A percentile compares a stretch with the other conserved stretches of the same genome.
phyloP scores from a whole-genome alignment of 2,113 vertebrate species.

The Poecile atricapillus region DNA sequence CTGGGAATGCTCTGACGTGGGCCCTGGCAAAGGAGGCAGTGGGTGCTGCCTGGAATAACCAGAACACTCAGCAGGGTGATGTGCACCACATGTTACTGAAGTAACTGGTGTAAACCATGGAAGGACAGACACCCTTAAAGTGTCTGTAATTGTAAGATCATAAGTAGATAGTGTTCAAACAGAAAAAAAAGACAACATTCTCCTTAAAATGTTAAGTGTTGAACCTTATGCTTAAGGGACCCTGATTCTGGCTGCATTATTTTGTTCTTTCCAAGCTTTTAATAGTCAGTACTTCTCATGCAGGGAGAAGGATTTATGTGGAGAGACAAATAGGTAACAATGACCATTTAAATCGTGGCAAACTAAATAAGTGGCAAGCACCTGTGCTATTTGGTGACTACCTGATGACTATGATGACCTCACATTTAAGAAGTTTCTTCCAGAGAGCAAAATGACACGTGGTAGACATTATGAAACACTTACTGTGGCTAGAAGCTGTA shows the following conservation, averaged over 20 bases:
- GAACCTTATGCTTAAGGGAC: background rate
- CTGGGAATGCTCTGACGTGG: background rate
- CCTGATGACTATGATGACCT: background rate
- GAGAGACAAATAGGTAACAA: background rate
- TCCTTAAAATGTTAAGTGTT: background rate
- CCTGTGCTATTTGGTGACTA: background rate
- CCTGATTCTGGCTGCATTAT: background rate
- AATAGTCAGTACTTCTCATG: background rate
- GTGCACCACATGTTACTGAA: background rate
- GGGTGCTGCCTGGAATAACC: background rate
- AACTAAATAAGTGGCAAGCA: background rate
- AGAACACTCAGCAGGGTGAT: background rate
- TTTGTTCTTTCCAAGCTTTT: background rate
- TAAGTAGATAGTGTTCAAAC: background rate
- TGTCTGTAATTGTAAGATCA: background rate
- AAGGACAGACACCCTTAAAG: background rate
- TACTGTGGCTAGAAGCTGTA: background rate
- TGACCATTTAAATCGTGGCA: background rate
- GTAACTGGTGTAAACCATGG: background rate
- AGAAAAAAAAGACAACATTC: background rate
- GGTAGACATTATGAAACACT: constrained; percentile 35
- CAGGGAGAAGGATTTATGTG: background rate
- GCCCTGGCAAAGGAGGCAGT: background rate
- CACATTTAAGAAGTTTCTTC: background rate
- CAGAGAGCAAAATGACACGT: constrained; percentile 20